phyloP scores from a whole-genome alignment of 2,888 invertebrate species.

The Pemphredon lugubris region DNA sequence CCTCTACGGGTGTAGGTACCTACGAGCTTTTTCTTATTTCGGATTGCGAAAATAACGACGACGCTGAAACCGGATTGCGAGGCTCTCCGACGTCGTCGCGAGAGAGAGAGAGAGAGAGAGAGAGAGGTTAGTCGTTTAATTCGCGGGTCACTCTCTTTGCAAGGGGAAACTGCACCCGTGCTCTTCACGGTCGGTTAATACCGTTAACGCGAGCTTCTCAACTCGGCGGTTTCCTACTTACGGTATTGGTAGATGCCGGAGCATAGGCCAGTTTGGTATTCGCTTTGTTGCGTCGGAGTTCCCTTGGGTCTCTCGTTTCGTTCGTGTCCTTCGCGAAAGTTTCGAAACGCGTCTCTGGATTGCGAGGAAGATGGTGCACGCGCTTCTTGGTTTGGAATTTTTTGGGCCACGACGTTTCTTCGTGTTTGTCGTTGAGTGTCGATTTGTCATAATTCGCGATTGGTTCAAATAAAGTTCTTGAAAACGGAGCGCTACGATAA shows the following conservation, averaged over 20 bases:
- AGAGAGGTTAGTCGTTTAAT: too few relatives aligned
- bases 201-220: background rate
- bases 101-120: too few relatives aligned
- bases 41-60: too few relatives aligned
- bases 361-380: constrained; percentile 20
- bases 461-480: too few relatives aligned
- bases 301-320: constrained; percentile 21
- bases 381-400: constrained; percentile 18
- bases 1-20: background rate
- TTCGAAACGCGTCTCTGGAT: constrained; percentile 41
- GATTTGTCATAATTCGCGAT: too few relatives aligned
- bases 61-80: too few relatives aligned
- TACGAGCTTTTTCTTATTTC: background rate
- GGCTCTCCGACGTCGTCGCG: too few relatives aligned
- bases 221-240: background rate
- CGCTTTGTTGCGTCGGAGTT: constrained; percentile 45
- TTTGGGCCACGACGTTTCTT: too few relatives aligned
- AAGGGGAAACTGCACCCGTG: too few relatives aligned
- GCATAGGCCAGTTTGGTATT: constrained; percentile 32
- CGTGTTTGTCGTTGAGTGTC: too few relatives aligned
- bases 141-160: too few relatives aligned
- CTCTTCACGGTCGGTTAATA: background rate
- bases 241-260: background rate
- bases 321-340: constrained; percentile 25
- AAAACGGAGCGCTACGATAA: too few relatives aligned